Evolutionary conservation across 2,113 vertebrate species (phyloP).

Genomic region (Seriola quinqueradiata): DNA sequence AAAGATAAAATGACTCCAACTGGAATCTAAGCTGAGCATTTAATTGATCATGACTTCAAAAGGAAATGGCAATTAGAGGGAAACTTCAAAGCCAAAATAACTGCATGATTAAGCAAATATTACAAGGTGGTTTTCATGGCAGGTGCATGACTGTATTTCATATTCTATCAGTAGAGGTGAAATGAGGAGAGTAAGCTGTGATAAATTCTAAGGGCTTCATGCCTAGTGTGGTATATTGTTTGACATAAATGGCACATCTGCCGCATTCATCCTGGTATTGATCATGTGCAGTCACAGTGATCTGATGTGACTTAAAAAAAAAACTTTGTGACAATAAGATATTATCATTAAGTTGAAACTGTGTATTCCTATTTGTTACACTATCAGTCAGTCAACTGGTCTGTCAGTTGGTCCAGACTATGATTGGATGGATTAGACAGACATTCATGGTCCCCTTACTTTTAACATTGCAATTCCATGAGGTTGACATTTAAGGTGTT

Average conservation of each 20-base stretch:
- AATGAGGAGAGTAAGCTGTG: background rate
- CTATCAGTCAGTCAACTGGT: background rate
- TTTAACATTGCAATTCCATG: background rate
- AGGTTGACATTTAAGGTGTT: background rate
- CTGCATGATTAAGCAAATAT: slow-evolving; percentile 55
- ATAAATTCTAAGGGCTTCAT: background rate
- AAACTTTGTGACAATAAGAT: background rate
- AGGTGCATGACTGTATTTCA: slow-evolving; percentile 6
- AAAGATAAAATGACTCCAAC: slow-evolving; percentile 62
- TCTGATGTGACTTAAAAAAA: background rate
- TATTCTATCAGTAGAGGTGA: slow-evolving; percentile 30
- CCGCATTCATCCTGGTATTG: background rate
- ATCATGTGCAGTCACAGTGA: background rate
- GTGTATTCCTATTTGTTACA: background rate
- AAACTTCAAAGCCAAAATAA: slow-evolving; percentile 65
- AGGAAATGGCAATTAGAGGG: slow-evolving; percentile 61
- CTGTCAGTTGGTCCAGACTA: background rate
- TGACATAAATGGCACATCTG: background rate
- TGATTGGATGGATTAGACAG: background rate
- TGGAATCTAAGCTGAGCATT: slow-evolving; percentile 55
- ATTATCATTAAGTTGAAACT: background rate
- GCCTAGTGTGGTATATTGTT: background rate
- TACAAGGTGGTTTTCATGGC: slow-evolving; percentile 28
- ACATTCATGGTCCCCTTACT: background rate
- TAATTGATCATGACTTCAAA: slow-evolving; percentile 70